These are phyloP conservation scores for Todiramphus chloris DNA, from an alignment of 2,113 vertebrate species.

Conservation along the genomic window DNA sequence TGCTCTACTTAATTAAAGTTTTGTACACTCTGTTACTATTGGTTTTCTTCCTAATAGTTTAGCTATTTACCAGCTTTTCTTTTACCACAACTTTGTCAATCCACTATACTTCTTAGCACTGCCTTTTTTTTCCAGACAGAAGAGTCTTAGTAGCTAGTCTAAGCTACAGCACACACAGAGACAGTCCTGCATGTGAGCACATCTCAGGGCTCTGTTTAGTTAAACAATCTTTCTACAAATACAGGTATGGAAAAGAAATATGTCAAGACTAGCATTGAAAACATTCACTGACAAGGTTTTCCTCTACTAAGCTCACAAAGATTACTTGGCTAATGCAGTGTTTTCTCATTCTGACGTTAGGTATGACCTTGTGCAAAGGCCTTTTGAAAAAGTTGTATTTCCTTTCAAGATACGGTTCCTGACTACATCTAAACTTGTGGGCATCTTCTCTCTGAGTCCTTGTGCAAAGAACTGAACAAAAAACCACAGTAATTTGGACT, in stretches of 20 bases:
- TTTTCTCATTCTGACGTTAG: not conserved
- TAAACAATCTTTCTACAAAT: conserved; percentile 1
- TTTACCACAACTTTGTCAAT: not conserved
- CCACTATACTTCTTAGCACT: not conserved
- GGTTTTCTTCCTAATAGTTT: not conserved
- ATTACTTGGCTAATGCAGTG: not conserved
- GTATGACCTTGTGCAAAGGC: not conserved
- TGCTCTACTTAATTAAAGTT: not conserved
- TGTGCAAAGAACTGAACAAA: not conserved
- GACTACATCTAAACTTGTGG: not conserved
- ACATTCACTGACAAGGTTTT: not conserved
- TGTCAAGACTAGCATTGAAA: not conserved
- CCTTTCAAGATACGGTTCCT: not conserved
- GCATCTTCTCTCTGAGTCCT: not conserved
- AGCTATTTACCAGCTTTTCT: not conserved
- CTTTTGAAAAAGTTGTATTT: not conserved
- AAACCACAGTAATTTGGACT: not conserved
- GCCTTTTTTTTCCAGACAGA: not conserved
- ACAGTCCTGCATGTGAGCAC: not conserved
- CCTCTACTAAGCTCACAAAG: not conserved
- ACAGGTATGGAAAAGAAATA: not conserved
- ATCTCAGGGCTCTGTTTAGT: not conserved
- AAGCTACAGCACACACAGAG: not conserved
- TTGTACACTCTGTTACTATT: not conserved
- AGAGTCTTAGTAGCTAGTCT: not conserved